phyloP scores from a whole-genome alignment of 2,113 vertebrate species.

The Epinephelus moara region DNA sequence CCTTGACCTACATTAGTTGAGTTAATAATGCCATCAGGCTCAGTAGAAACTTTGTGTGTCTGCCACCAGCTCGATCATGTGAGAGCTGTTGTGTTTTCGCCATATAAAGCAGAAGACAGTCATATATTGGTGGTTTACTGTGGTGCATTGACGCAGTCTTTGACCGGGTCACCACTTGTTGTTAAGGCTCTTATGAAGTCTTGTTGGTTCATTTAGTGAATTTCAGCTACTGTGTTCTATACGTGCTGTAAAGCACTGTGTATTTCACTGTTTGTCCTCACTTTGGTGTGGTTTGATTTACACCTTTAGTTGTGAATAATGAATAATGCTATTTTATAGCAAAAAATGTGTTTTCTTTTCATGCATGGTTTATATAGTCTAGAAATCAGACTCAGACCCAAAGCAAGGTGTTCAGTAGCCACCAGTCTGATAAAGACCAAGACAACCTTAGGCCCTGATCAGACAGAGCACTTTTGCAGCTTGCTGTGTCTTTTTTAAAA shows the following conservation, averaged over 20 bases:
- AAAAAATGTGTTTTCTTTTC: background rate
- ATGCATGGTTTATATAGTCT: background rate
- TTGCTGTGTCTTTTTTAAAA: too few relatives aligned
- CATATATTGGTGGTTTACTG: conserved; percentile 20
- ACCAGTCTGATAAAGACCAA: background rate
- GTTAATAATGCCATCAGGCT: conserved; percentile 15
- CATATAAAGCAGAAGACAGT: conserved; percentile 27
- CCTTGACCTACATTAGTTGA: conserved; percentile 60
- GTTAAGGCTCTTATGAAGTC: conserved; percentile 40
- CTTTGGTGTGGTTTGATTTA: background rate
- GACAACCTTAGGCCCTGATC: too few relatives aligned
- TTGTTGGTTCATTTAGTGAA: conserved; percentile 31
- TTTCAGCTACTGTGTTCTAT: conserved; percentile 9
- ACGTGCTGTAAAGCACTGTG: background rate
- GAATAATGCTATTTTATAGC: background rate
- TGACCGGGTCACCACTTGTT: conserved; percentile 33
- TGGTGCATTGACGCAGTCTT: conserved; percentile 1
- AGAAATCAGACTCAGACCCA: background rate
- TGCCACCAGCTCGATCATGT: conserved; percentile 52
- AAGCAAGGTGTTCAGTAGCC: background rate
- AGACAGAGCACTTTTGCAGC: too few relatives aligned
- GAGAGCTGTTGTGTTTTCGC: conserved; percentile 15
- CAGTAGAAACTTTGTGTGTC: conserved; percentile 12
- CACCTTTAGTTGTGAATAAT: background rate
- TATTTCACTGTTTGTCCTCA: background rate